phyloP scores from a whole-genome alignment of 2,797 vertebrate species.

The Bradypodion ventrale region DNA sequence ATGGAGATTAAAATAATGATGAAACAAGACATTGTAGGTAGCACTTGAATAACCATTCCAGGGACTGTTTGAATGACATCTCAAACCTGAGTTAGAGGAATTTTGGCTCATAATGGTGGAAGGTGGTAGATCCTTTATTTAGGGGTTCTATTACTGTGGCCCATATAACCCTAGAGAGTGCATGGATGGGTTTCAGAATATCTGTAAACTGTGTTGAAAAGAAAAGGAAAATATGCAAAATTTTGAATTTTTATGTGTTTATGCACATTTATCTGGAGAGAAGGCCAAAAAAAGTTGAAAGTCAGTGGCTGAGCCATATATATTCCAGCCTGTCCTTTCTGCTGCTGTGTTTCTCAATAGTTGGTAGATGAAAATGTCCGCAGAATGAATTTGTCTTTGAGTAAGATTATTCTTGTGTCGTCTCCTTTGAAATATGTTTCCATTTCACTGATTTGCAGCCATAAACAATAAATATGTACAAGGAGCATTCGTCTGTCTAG shows the following conservation, averaged over 20 bases:
- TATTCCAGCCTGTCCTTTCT: background rate
- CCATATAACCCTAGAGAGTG: too few relatives aligned
- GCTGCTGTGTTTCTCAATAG: background rate
- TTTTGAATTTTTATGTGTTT: too few relatives aligned
- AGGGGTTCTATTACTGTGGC: background rate
- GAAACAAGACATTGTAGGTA: background rate
- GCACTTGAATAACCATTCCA: background rate
- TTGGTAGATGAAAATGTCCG: constrained; percentile 1
- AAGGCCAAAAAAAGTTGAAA: background rate
- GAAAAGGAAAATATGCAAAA: too few relatives aligned
- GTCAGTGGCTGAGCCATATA: background rate
- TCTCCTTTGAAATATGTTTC: constrained; percentile 14
- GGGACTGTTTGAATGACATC: background rate
- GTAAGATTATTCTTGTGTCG: background rate
- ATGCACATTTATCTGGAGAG: too few relatives aligned
- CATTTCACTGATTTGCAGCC: constrained; percentile 1
- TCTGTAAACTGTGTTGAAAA: too few relatives aligned
- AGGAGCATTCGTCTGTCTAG: background rate
- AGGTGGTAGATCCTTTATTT: background rate
- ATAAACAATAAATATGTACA: constrained; percentile 9
- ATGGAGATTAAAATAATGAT: background rate
- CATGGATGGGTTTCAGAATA: too few relatives aligned
- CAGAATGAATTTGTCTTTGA: constrained; percentile 10
- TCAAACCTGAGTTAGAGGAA: background rate
- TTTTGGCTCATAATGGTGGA: background rate